These are phyloP conservation scores for Ochotona princeps DNA, from an alignment of 2,113 vertebrate genomes.

Conservation along the genomic window DNA sequence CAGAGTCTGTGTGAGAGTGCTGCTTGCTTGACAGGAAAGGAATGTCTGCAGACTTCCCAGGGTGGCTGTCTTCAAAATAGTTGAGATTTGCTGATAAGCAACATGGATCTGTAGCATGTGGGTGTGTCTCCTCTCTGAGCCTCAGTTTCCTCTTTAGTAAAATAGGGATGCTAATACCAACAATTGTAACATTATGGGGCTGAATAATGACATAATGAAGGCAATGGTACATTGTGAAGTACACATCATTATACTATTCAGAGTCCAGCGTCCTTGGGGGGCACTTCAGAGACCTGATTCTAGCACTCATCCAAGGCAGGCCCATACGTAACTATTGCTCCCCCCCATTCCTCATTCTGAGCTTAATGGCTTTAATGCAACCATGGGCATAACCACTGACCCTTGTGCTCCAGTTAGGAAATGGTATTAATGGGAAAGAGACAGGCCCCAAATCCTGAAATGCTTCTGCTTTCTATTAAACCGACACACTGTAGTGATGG, in stretches of 20 bases:
- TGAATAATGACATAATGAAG: conserved; percentile 70
- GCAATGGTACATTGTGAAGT: conserved; percentile 15
- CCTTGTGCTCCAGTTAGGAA: conserved; percentile 9
- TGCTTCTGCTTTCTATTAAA: conserved; percentile 8
- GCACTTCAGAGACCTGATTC: conserved; percentile 36
- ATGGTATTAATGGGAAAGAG: conserved; percentile 13
- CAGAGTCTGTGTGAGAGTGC: not conserved
- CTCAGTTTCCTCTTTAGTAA: conserved; percentile 70
- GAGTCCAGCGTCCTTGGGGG: conserved; percentile 46
- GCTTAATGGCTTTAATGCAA: conserved; percentile 76
- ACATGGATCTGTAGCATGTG: not conserved
- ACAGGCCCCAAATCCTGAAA: not conserved
- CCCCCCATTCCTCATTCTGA: not conserved
- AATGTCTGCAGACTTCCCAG: not conserved
- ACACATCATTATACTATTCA: conserved; percentile 57
- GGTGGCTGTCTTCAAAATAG: not conserved
- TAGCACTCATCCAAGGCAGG: conserved; percentile 44
- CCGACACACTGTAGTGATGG: not conserved
- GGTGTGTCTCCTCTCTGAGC: not conserved
- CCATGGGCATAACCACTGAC: conserved; percentile 47
- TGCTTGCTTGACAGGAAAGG: fast-evolving
- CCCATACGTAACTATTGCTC: not conserved
- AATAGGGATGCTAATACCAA: conserved; percentile 6
- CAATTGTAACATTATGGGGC: not conserved
- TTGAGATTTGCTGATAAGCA: not conserved